Percentiles rank a stretch among this genome's conserved stretches.
phyloP scores from a whole-genome alignment of 1,140 invertebrate species.

The Cardiocondyla obscurior region DNA sequence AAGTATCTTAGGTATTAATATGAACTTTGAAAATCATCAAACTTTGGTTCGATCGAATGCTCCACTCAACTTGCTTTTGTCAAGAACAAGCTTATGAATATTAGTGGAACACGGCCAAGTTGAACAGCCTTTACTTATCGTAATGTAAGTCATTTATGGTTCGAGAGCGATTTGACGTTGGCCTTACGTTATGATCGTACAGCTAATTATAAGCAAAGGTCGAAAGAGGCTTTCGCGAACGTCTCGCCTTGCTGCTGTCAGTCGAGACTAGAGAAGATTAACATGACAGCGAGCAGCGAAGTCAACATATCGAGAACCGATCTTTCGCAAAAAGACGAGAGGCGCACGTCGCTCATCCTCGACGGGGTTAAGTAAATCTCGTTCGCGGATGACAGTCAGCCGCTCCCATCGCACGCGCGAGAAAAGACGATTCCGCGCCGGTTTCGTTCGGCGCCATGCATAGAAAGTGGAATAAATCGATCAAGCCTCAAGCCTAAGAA shows the following conservation, averaged over 20 bases:
- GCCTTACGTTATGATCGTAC: background rate
- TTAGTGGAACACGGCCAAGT: background rate
- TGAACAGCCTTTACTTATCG: background rate
- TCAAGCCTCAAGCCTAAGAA: conserved; percentile 13
- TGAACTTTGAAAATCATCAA: too few species aligned
- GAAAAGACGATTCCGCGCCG: conserved; percentile 19
- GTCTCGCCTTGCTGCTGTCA: background rate
- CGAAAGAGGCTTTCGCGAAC: background rate
- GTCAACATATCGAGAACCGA: conserved; percentile 32
- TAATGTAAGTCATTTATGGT: background rate
- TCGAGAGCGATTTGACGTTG: background rate
- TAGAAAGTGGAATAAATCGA: conserved; percentile 71
- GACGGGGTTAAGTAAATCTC: conserved; percentile 39
- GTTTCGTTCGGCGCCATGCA: background rate
- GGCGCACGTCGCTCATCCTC: conserved; percentile 7
- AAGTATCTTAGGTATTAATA: background rate
- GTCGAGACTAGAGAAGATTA: conserved; percentile 21
- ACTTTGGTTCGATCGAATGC: too few species aligned
- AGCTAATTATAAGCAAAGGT: conserved; percentile 1
- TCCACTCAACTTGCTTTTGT: too few species aligned
- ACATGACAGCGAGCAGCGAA: conserved; percentile 27
- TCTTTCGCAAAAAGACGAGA: conserved; percentile 30
- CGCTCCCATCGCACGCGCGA: conserved; percentile 41
- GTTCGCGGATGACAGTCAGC: background rate
- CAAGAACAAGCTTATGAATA: background rate